Percentiles rank a stretch among this genome's conserved stretches.
phyloP scores from a whole-genome alignment of 2,888 invertebrate species.

The Bellardia pandia region DNA sequence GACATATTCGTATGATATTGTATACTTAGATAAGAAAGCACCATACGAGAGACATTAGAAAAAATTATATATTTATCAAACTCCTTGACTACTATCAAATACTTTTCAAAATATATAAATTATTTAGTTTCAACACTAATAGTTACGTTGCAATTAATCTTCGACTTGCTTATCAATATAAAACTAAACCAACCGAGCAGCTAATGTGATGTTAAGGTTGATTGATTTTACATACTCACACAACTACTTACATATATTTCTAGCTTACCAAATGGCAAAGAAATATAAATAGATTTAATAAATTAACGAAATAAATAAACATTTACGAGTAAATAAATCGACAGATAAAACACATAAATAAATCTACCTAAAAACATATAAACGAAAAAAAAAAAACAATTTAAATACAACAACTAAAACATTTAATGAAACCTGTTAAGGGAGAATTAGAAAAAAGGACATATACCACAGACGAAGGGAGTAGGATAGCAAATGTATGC shows the following conservation, averaged over 20 bases:
- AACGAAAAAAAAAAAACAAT: background rate
- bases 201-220: constrained; percentile 41
- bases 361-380: background rate
- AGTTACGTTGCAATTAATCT: constrained; percentile 8
- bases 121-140: background rate
- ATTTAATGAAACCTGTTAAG: background rate
- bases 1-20: background rate
- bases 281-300: constrained; percentile 12
- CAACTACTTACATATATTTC: background rate
- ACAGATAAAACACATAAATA: background rate
- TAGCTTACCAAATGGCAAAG: background rate
- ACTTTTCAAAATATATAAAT: constrained; percentile 28
- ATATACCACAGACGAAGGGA: too few relatives aligned
- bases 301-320: constrained; percentile 30
- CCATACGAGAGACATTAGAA: constrained; percentile 5
- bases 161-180: background rate
- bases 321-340: constrained; percentile 12
- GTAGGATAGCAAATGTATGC: background rate
- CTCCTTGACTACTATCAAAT: background rate
- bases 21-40: background rate
- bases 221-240: constrained; percentile 4
- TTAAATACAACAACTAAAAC: background rate
- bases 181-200: constrained; percentile 8
- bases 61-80: constrained; percentile 12
- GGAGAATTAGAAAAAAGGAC: background rate